Evolutionary conservation across 2,888 invertebrate genomes (phyloP).

Genomic region (Harpalus rubripes): DNA sequence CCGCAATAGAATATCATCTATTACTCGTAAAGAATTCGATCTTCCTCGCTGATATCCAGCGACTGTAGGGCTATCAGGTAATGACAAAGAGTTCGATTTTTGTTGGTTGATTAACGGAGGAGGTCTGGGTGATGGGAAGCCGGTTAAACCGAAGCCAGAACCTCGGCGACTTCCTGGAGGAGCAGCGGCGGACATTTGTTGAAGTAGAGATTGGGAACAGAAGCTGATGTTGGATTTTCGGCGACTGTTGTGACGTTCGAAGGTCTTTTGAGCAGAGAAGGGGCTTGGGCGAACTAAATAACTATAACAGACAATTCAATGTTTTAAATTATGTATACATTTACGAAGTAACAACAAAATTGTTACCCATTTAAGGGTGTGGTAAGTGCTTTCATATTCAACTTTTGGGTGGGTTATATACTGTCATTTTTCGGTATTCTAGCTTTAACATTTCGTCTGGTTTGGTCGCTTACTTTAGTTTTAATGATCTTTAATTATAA

Average conservation of each 20-base stretch:
- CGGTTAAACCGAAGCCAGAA: slow-evolving; percentile 83
- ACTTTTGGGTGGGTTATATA: too few relatives aligned
- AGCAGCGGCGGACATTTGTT: slow-evolving; percentile 80
- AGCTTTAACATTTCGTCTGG: too few relatives aligned
- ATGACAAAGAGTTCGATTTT: slow-evolving; percentile 92
- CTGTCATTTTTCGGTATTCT: too few relatives aligned
- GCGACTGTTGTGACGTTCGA: slow-evolving; percentile 93
- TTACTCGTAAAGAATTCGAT: slow-evolving; percentile 92
- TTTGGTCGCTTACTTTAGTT: too few relatives aligned
- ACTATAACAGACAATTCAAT: slow-evolving; percentile 73
- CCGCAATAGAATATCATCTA: slow-evolving; percentile 90
- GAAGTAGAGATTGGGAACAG: slow-evolving; percentile 88
- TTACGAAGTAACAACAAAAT: too few relatives aligned
- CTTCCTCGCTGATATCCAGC: slow-evolving; percentile 88
- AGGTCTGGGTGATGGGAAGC: slow-evolving; percentile 82
- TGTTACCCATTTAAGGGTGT: too few relatives aligned
- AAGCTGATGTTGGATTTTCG: slow-evolving; percentile 95
- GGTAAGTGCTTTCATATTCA: too few relatives aligned
- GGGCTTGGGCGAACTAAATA: slow-evolving; percentile 96
- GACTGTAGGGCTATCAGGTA: slow-evolving; percentile 93
- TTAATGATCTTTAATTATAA: too few relatives aligned
- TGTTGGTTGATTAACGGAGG: slow-evolving; percentile 90
- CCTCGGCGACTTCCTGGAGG: slow-evolving; percentile 83
- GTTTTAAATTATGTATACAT: too few relatives aligned
- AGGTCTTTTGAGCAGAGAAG: slow-evolving; percentile 96